Base-by-base conservation (phyloP, 2,113 vertebrate genomes). In the Periophthalmodon schlosseri region DNA sequence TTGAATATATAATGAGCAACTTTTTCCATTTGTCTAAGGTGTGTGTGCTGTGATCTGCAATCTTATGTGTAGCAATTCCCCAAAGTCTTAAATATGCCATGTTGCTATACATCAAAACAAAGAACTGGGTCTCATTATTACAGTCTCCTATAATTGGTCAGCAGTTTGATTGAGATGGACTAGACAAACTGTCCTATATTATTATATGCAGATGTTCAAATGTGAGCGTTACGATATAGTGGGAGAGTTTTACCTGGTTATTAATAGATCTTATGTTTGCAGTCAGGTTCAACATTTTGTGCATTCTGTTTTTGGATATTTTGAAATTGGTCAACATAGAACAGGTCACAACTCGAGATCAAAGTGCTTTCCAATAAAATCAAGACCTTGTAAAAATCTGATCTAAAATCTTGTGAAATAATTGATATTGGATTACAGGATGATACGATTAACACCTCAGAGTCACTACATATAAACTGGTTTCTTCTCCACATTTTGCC, bases 401-500 rank as follows among this genome's bases (percentile, higher is more conserved):
- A 56, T 7, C 20, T 56, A 21, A 56, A n/a, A 56, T 56, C 52
- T 56, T 56, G 20, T n/a, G 7, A 21, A 56, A n/a, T 56, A 56
- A 21, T n/a, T 21, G 16, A 52, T 52, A 52, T 3, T 9, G 7
- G 52, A 56, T 56, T 56, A 56, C 52, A 10, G 52, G 8, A 56
- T n/a, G 52, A 21, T 56, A 5, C 6, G 49, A 18, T 20, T 7
- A 8, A 18, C 9, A 56, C 52, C 20, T 9, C 18, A 21, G 5
- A n/a, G 52, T 56, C 8, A 56, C 20, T 10, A 10, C 52, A 21
- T 21, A n/a, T 20, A 15, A 15, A n/a, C 52, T 56, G 52, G 54
- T 49, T 69, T 70, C 68, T 74, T 85, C 84, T 81, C 58, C 73
- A 74, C 78, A 77, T 60, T 56, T 50, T 71, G 73, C 60, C 67